Evolutionary conservation across 1,140 invertebrate species (phyloP), one percentile per base, ranked within the genome.

Genomic region (Calliphora vicina): DNA sequence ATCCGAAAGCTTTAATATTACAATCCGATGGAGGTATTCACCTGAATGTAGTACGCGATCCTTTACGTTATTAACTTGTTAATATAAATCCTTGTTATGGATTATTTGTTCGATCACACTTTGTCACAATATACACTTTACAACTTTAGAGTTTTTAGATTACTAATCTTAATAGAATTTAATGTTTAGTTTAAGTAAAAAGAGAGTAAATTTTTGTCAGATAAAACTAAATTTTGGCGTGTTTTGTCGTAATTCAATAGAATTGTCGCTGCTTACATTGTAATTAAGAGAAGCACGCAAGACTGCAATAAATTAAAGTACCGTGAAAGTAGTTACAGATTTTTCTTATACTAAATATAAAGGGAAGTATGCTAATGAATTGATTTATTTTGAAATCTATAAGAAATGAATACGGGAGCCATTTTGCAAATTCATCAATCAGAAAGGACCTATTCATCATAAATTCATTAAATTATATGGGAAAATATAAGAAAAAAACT

Each of bases 11-110:
- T 0, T 83, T 91, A 2, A 85, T 90, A 17, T 73, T 88, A 9
- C 88, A 90, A 80, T 86, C 87, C 20, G 84, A 87, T 0, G 88
- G 86, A 0, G 88, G 88, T 20, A 86, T 90, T 43, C 84, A 87
- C 13, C 25, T 88, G 2, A 84, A 87, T 13, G 78, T 90, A 12
- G 84, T 90, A n/a, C 87, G 87, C 12, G 86, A 88, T 87, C 86
- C 89, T 35, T 80, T 90, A 57, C 84, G 84, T 13, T 81, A 87
- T 61, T 89, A 80, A 82, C 1, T n/a, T 10, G 5, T 78, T 76
- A 27, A 50, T 8, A 35, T 35, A 35, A n/a, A 35, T 35, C 35
- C 35, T 35, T 35, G 6, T 35, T 2, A 35, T 5, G 35, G 6
- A 10, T 35, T 35, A 35, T 8, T 8, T 35, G 5, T 35, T 35